Conservation (phyloP, 2,113 vertebrate species). For the Loxodonta africana region DNA sequence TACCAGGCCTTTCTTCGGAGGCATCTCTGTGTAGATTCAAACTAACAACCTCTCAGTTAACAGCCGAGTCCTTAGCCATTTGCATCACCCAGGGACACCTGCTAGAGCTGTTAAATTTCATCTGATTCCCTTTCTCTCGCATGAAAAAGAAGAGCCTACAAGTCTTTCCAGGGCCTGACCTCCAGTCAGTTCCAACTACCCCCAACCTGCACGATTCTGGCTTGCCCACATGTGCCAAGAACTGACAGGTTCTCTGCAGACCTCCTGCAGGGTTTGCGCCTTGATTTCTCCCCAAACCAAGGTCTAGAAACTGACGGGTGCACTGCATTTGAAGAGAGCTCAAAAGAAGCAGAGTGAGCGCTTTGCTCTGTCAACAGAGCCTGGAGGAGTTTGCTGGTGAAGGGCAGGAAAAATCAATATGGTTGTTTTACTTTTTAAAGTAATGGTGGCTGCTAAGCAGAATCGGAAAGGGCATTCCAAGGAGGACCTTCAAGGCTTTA, state of each 20-base stretch:
- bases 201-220: fast-evolving
- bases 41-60: too few relatives aligned
- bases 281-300: neutral
- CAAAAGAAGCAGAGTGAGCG: too few relatives aligned
- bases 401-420: constrained; percentile 53
- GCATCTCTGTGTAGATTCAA: too few relatives aligned
- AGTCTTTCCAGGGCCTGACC: neutral
- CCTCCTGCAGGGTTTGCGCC: fast-evolving
- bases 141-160: neutral
- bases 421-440: neutral
- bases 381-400: neutral
- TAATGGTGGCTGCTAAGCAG: neutral
- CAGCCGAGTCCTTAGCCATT: too few relatives aligned
- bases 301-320: fast-evolving
- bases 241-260: neutral
- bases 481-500: neutral
- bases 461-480: neutral
- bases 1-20: too few relatives aligned
- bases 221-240: neutral
- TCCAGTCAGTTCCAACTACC: neutral
- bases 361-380: constrained; percentile 37
- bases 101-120: neutral
- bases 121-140: neutral
- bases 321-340: neutral
- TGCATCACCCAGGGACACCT: too few relatives aligned